Evolutionary conservation across 2,797 vertebrate species (phyloP).

Genomic region (Pagetopsis macropterus): DNA sequence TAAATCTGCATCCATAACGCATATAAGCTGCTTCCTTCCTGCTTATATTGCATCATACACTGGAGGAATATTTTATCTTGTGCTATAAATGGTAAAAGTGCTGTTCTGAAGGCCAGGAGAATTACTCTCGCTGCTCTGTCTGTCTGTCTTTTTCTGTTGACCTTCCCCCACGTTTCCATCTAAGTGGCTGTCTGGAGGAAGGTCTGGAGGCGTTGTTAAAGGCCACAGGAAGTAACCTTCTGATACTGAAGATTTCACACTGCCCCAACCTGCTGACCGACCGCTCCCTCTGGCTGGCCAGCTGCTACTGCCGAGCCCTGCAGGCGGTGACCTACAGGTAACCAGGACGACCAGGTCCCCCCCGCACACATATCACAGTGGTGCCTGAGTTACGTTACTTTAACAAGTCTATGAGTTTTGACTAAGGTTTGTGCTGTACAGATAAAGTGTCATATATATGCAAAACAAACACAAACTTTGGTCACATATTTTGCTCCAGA

Average conservation of each 20-base stretch:
- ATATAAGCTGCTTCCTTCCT: neutral
- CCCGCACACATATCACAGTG: neutral
- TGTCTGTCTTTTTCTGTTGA: conserved; percentile 37
- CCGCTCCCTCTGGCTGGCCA: conserved; percentile 98
- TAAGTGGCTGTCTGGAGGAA: conserved; percentile 94
- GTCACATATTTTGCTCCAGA: conserved; percentile 74
- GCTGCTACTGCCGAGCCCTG: conserved; percentile 97
- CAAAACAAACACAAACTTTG: neutral
- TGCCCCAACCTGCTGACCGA: conserved; percentile 98
- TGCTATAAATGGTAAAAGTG: conserved; percentile 22
- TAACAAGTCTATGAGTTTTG: neutral
- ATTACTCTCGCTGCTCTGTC: conserved; percentile 33
- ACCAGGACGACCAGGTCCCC: neutral
- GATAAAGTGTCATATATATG: neutral
- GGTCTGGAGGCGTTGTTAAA: conserved; percentile 96
- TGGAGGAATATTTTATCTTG: conserved; percentile 8
- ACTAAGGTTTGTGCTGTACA: neutral
- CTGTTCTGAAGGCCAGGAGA: conserved; percentile 24
- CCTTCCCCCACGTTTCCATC: conserved; percentile 33
- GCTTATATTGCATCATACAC: conserved; percentile 5
- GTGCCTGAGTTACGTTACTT: neutral
- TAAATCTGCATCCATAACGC: neutral
- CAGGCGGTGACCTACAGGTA: conserved; percentile 98
- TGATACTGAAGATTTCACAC: conserved; percentile 97
- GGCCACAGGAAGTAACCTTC: conserved; percentile 94